Evolutionary conservation across 2,113 vertebrate species (phyloP), one percentile per base, ranked within the genome.

Genomic region (Marcusenius ussheri): DNA sequence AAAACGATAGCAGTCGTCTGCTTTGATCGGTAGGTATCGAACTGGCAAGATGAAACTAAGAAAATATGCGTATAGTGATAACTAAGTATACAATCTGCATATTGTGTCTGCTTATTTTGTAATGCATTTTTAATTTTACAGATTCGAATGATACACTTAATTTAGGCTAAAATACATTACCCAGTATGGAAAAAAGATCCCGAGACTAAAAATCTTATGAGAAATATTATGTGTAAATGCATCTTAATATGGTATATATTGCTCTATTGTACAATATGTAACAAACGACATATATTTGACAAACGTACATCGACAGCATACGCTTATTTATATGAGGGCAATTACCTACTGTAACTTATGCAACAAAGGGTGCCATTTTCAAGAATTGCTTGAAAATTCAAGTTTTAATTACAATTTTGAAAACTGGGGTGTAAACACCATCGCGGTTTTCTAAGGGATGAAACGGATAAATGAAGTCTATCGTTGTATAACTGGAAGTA

Each of bases 1-100:
- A 87, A 51, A 24, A 13, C 39, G 49, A 87, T 39, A 53, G 50
- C 85, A 47, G 49, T 27, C 27, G 85, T 56, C 47, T 19, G 13
- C 85, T 87, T 84, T 87, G 27, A 87, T 84, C 39, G 83, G 83
- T 84, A 46, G 45, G 83, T 83, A 45, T 42, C 35, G 77, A 84
- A 46, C 45, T 46, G 83, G 42, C 83, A 84, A 47, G 83, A 47
- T 42, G 35, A 83, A 83, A 83, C 39, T 83, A 83, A 47, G 21
- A 24, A 45, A 84, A 84, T 84, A 24, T 47, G 45, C 21, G 21
- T 84, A 46, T 84, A 84, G 21, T 47, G 42, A 84, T 11, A n/a
- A 84, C 31, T 83, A 19, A 83, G 42, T 15, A 45, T 83, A 1
- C 45, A 15, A 47, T 46, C 17, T 47, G 45, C 19, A 11, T 84